Conservation (phyloP, 2,113 vertebrate species). For the Myocastor coypus region DNA sequence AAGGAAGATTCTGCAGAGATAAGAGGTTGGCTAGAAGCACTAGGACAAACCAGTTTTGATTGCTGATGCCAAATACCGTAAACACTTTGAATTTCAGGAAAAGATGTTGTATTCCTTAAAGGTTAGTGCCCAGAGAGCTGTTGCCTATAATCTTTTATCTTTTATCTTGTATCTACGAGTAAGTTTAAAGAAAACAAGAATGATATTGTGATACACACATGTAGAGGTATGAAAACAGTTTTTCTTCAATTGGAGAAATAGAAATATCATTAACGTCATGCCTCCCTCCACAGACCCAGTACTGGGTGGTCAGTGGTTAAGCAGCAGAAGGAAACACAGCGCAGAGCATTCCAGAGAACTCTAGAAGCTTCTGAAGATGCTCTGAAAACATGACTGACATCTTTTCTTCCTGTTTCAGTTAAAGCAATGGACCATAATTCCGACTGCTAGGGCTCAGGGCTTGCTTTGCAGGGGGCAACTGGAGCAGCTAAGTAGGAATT, state of each 20-base stretch:
- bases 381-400: neutral
- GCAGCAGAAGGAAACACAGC: neutral
- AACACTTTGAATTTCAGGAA: neutral
- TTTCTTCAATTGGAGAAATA: neutral
- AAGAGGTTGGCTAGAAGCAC: neutral
- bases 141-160: neutral
- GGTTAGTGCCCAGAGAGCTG: neutral
- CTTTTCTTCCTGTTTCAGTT: neutral
- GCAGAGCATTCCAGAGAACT: too few species aligned
- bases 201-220: neutral
- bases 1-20: too few species aligned
- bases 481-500: fast-evolving
- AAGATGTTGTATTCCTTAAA: neutral
- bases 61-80: neutral
- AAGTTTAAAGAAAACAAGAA: neutral
- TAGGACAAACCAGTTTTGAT: neutral
- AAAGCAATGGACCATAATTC: neutral
- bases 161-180: neutral
- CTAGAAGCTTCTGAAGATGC: neutral
- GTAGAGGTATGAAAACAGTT: neutral
- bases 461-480: neutral
- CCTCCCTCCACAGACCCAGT: neutral
- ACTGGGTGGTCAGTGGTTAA: neutral
- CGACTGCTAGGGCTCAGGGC: neutral
- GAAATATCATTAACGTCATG: neutral